Conservation (phyloP, 2,797 vertebrate genomes). For the Arnoldichthys spilopterus region DNA sequence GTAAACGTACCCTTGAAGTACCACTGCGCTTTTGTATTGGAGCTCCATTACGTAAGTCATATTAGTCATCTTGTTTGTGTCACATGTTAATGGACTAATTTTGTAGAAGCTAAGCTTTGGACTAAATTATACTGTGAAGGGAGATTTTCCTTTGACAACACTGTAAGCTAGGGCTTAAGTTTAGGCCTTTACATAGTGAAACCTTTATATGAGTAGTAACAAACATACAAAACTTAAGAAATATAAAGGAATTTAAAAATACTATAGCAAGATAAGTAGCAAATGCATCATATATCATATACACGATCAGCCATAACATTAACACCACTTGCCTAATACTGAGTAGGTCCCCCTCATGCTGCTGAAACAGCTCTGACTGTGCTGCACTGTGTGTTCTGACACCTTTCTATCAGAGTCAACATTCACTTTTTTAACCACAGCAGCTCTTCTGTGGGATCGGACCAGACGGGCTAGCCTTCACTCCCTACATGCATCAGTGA, state of each 20-base stretch:
- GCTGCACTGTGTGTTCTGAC: too few species aligned
- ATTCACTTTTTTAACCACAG: too few species aligned
- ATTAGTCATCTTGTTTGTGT: neutral
- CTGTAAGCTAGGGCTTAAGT: neutral
- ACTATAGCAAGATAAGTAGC: neutral
- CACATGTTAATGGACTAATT: constrained; percentile 9
- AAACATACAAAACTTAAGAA: neutral
- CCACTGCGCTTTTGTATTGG: neutral
- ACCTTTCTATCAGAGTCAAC: too few species aligned
- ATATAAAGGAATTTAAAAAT: neutral
- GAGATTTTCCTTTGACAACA: neutral
- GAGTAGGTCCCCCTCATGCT: too few species aligned
- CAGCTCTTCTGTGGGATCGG: too few species aligned
- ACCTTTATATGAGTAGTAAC: neutral
- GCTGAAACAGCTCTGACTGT: too few species aligned
- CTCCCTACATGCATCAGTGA: too few species aligned
- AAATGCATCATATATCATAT: too few species aligned
- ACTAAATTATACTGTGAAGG: neutral
- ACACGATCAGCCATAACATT: too few species aligned
- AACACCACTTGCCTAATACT: too few species aligned
- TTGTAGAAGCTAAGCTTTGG: neutral
- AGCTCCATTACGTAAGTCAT: neutral
- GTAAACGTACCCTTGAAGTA: constrained; percentile 39
- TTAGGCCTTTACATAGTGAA: neutral
- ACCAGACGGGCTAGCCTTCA: too few species aligned